Base-by-base conservation (phyloP, 2,113 vertebrate species). In the Barnardius zonarius region DNA sequence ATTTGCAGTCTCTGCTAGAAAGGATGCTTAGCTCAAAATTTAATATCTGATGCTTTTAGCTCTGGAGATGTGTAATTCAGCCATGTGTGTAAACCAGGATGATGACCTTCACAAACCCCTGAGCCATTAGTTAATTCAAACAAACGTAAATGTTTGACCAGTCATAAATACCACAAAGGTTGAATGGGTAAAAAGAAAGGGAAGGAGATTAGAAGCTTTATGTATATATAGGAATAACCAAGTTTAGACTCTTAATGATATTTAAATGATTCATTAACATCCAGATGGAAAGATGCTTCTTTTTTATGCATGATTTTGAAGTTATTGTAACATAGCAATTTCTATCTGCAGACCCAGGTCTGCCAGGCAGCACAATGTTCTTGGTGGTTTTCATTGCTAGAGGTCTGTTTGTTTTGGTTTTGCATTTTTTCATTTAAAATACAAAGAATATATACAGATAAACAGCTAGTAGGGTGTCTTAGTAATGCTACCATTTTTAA, bases 91-190 rank as follows among this genome's bases (percentile, higher is more conserved):
- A 93, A 96, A 70, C 16, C 64, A 57, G 73, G 55, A 25, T 23
- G 69, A 4, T 80, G 90, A 96, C 94, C 92, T 95, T 95, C 94
- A 74, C 63, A 77, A 88, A 80, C 51, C 49, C 59, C 64, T 35
- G 66, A 90, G 79, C 90, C 91, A 88, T 96, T 92, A 97, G 86
- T 95, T 95, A 92, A 93, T 92, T 92, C 66, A 81, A 43, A 93
- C 61, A 94, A 86, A 88, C 7, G 1, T 15, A 70, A 90, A 74
- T 67, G 27, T 93, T 92, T 90, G 67, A 74, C 82, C 92, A 59
- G 72, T 92, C 33, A 33, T 72, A 83, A 88, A 39, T 70, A 64
- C 43, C n/a, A 17, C 43, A 18, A 41, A 52, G 88, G 51, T 57
- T 78, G 69, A 90, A 67, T 22, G 24, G 59, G n/a, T 83, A 59